Evolutionary conservation across 1,140 invertebrate genomes (phyloP).

Genomic region (Pissodes strobi): DNA sequence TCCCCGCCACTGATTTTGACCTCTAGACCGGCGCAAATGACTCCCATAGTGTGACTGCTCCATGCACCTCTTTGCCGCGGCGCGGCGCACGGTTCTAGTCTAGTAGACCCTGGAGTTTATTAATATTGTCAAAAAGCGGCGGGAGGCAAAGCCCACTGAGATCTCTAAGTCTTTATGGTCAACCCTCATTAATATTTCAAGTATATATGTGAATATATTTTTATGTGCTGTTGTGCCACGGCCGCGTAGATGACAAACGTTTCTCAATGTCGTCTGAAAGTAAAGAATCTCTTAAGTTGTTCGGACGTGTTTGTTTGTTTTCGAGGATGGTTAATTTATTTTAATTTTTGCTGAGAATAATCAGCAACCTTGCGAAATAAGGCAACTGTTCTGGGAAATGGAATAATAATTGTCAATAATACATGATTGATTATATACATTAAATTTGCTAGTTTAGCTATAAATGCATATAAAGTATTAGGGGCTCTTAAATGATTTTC

Average conservation of each 20-base stretch:
- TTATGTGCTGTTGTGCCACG: conserved; percentile 10
- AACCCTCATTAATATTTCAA: conserved; percentile 38
- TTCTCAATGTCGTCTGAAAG: conserved; percentile 19
- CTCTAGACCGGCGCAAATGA: conserved; percentile 23
- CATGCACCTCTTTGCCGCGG: conserved; percentile 13
- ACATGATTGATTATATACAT: too few species aligned
- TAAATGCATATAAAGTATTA: too few species aligned
- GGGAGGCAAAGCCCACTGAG: conserved; percentile 34
- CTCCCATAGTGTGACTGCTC: conserved; percentile 18
- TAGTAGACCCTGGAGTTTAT: conserved; percentile 35
- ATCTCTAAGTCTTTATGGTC: conserved; percentile 37
- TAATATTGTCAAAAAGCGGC: conserved; percentile 40
- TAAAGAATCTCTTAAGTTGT: too few species aligned
- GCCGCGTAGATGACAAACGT: conserved; percentile 30
- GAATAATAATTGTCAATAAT: too few species aligned
- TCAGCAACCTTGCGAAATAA: too few species aligned
- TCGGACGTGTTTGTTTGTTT: not conserved
- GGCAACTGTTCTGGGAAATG: too few species aligned
- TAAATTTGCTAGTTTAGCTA: too few species aligned
- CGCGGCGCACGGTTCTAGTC: conserved; percentile 19
- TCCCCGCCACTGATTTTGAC: conserved; percentile 16
- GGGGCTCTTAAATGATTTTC: too few species aligned
- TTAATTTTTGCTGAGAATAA: too few species aligned
- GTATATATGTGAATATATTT: conserved; percentile 26
- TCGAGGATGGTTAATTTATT: not conserved